A percentile compares a stretch with the other conserved stretches of the same genome.
Conservation (phyloP, 1,140 invertebrate genomes). For the Nephila pilipes region DNA sequence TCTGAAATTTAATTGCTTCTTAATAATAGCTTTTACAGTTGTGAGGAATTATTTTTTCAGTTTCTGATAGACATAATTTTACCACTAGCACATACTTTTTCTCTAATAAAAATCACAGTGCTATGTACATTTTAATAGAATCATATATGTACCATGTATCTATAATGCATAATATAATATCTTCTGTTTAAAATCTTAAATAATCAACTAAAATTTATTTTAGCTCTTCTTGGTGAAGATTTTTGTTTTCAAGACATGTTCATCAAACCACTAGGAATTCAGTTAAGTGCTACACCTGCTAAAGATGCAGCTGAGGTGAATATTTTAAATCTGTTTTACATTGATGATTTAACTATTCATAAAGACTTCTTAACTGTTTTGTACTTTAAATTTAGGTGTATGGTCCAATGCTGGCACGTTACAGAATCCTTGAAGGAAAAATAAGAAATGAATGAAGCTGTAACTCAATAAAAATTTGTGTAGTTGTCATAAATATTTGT, state of each 20-base stretch:
- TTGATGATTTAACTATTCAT: background rate
- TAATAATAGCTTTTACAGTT: too few species aligned
- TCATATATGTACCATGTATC: too few species aligned
- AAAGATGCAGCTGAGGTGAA: slow-evolving; percentile 84
- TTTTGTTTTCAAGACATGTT: slow-evolving; percentile 82
- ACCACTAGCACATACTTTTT: too few species aligned
- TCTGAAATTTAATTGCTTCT: too few species aligned
- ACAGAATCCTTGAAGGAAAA: slow-evolving; percentile 79
- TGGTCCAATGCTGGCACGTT: slow-evolving; percentile 85
- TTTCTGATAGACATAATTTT: too few species aligned
- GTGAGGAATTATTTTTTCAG: too few species aligned
- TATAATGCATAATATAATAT: too few species aligned
- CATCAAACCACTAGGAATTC: slow-evolving; percentile 82
- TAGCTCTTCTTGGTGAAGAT: slow-evolving; percentile 50
- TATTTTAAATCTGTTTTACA: slow-evolving; percentile 70
- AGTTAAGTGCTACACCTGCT: slow-evolving; percentile 85
- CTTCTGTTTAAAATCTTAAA: background rate
- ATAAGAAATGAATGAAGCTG: background rate
- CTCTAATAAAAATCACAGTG: too few species aligned
- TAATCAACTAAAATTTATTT: background rate
- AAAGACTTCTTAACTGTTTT: background rate
- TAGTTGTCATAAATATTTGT: background rate
- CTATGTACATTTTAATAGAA: too few species aligned
- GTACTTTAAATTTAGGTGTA: slow-evolving; percentile 83
- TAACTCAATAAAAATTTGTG: background rate